Conservation (phyloP, 1,140 invertebrate species). For the Leptinotarsa defecta region DNA sequence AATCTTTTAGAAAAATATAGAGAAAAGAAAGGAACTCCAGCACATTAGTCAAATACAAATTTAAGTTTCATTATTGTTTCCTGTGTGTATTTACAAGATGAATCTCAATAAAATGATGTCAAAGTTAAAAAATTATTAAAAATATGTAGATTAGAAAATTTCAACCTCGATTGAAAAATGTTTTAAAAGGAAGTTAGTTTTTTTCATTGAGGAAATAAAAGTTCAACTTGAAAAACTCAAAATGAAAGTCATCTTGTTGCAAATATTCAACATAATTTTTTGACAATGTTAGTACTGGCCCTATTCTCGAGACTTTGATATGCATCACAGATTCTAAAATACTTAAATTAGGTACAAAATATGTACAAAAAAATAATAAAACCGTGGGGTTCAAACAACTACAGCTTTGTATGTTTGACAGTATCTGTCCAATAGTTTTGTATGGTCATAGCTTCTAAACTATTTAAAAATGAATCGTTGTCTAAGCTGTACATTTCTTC, state of each 20-base stretch:
- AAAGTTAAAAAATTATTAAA: too few species aligned
- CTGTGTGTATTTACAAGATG: background rate
- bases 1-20: constrained; percentile 26
- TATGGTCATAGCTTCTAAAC: constrained; percentile 89
- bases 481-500: constrained; percentile 92
- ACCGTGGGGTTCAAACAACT: constrained; percentile 51
- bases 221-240: too few species aligned
- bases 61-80: background rate
- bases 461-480: constrained; percentile 90
- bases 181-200: too few species aligned
- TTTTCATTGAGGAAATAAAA: too few species aligned
- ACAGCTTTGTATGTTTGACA: constrained; percentile 89
- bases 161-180: too few species aligned
- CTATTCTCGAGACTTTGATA: constrained; percentile 41
- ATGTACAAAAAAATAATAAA: constrained; percentile 40
- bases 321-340: constrained; percentile 55
- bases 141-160: too few species aligned
- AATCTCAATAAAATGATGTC: background rate
- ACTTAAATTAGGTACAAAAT: constrained; percentile 35
- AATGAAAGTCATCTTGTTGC: too few species aligned
- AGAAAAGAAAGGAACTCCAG: background rate
- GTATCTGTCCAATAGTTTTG: constrained; percentile 92
- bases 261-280: too few species aligned
- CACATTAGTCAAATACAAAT: background rate
- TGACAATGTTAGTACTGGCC: background rate